A percentile compares a stretch with the other conserved stretches of the same genome.
phyloP scores from a whole-genome alignment of 2,113 vertebrate species.

The Mionectes macconnelli region DNA sequence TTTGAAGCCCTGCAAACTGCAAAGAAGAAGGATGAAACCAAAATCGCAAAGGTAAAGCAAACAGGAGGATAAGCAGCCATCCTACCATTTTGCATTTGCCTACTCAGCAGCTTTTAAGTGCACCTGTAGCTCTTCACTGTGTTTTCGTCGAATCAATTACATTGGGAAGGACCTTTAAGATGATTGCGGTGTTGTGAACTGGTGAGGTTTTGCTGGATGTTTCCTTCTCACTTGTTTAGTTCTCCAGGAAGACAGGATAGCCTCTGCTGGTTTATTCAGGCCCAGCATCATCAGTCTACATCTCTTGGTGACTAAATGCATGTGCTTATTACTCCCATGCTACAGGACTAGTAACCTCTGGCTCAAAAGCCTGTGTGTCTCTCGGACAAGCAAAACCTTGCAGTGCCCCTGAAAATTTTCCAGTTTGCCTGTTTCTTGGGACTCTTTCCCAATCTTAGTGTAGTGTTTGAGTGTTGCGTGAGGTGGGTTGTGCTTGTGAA shows the following conservation, averaged over 20 bases:
- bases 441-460: neutral
- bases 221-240: neutral
- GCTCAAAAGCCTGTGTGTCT: neutral
- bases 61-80: neutral
- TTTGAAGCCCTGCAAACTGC: constrained; percentile 90
- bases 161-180: neutral
- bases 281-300: neutral
- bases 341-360: neutral
- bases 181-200: neutral
- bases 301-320: neutral
- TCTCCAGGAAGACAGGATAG: neutral
- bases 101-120: neutral
- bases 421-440: neutral
- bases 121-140: neutral
- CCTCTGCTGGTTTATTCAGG: neutral
- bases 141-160: neutral
- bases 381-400: neutral
- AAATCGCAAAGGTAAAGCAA: constrained; percentile 90
- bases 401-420: neutral
- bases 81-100: neutral
- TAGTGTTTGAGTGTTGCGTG: neutral
- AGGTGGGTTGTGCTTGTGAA: neutral
- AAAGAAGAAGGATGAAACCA: constrained; percentile 96
- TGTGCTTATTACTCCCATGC: neutral
- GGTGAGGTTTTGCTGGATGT: neutral